phyloP scores from a whole-genome alignment of 2,113 vertebrate species.

The Bambusicola thoracicus region DNA sequence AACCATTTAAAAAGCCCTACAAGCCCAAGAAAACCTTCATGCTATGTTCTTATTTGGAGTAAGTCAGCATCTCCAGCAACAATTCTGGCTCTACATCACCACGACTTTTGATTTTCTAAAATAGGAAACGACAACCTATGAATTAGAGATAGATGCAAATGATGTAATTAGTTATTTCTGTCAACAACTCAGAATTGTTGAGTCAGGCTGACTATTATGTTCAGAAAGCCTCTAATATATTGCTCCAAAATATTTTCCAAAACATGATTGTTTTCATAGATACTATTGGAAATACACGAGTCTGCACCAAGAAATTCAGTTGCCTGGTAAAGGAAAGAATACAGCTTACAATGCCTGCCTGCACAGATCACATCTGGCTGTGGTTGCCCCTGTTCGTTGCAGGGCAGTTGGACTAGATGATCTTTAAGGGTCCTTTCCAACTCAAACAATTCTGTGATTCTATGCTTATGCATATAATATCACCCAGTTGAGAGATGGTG shows the following conservation, averaged over 20 bases:
- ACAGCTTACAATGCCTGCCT: neutral
- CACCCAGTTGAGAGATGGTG: neutral
- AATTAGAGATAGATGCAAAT: constrained; percentile 30
- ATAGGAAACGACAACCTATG: neutral
- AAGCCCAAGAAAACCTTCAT: neutral
- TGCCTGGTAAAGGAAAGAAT: neutral
- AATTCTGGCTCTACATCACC: neutral
- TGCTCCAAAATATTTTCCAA: constrained; percentile 8
- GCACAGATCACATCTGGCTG: neutral
- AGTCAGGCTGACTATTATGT: neutral
- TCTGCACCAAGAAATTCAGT: neutral
- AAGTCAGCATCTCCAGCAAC: neutral
- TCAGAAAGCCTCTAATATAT: neutral
- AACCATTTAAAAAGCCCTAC: rapidly evolving
- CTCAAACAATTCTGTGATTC: no score
- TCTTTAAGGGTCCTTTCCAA: no score
- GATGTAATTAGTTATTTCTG: neutral
- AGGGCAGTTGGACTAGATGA: no score
- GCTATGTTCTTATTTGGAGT: rapidly evolving
- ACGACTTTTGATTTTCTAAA: neutral
- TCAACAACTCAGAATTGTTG: neutral
- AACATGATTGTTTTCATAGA: constrained; percentile 17
- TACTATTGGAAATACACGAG: neutral
- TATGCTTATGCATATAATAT: neutral
- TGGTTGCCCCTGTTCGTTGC: no score